phyloP scores from a whole-genome alignment of 2,113 vertebrate species.

The Nyctibius bracteatus region DNA sequence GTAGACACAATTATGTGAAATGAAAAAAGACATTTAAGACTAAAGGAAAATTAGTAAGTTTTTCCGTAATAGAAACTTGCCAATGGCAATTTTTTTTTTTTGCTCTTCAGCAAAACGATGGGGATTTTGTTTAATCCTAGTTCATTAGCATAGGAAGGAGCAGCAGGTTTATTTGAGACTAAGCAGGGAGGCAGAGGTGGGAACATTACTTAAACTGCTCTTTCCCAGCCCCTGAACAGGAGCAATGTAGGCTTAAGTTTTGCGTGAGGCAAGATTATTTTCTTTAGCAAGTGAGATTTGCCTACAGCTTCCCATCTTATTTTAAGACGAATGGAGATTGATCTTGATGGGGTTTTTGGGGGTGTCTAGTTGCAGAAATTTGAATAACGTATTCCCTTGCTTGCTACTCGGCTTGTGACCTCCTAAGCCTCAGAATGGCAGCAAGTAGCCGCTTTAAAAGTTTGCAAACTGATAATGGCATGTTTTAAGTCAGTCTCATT shows the following conservation, averaged over 20 bases:
- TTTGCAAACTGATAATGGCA: background rate
- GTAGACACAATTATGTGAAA: rapidly evolving
- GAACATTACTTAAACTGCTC: background rate
- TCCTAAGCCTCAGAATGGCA: background rate
- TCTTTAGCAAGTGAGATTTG: background rate
- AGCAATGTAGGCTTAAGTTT: background rate
- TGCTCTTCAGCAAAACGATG: background rate
- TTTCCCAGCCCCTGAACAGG: background rate
- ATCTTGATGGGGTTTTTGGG: background rate
- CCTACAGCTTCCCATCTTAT: background rate
- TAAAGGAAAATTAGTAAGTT: background rate
- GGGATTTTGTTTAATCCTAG: background rate
- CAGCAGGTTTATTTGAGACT: background rate
- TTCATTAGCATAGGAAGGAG: background rate
- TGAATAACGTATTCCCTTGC: background rate
- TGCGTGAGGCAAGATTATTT: background rate
- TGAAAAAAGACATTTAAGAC: background rate
- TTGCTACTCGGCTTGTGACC: background rate
- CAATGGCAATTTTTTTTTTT: no score
- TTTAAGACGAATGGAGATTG: background rate
- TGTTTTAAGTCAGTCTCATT: background rate
- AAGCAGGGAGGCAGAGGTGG: background rate
- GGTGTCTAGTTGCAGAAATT: background rate
- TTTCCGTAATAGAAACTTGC: background rate
- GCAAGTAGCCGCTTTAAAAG: background rate